Base-by-base conservation (phyloP, 2,797 vertebrate species). In the Manis crassicaudata region DNA sequence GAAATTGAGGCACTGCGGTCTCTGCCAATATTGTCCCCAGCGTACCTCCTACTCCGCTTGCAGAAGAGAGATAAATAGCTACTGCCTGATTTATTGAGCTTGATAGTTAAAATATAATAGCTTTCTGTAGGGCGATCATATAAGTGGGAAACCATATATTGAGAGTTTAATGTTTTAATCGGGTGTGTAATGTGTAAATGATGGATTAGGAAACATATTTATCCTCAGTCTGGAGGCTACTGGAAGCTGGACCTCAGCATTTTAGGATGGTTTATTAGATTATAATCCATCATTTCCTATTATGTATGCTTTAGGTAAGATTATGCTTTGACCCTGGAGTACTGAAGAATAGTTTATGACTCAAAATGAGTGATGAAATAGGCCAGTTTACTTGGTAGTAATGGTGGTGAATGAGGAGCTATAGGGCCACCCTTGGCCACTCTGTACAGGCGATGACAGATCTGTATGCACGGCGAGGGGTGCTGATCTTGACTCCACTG, bases 121-220 rank as follows among this genome's bases (percentile, higher is more conserved):
- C 93, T 95, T 96, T 97, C 97, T 96, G 72, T 98, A 89, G 94
- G 95, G 97, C 46, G 75, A 91, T 97, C 96, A 79, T 94, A 95
- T 97, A 98, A 96, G 79, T 94, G 96, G 96, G 95, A 97, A 97
- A 97, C 88, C 8, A 65, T 96, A 96, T 35, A 93, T 93, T 81
- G 73, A 96, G 96, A 96, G 95, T 40, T 92, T 90, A 98, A 95
- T 97, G 95, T 98, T 98, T 98, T 98, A 97, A 98, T 98, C 89
- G 27, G 91, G 62, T 92, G 63, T 88, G 62, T 97, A 97, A 96
- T 97, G 98, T 97, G 88, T 95, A 98, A 98, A 96, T 98, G 97
- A 98, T 97, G 90, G 96, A 97, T 98, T 96, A 98, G 91, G 94
- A 98, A 97, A 97, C 87, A 77, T 94, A 85, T 96, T 97, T 98